Conservation (phyloP, 2,888 invertebrate genomes). For the Orthonychiurus folsomi region DNA sequence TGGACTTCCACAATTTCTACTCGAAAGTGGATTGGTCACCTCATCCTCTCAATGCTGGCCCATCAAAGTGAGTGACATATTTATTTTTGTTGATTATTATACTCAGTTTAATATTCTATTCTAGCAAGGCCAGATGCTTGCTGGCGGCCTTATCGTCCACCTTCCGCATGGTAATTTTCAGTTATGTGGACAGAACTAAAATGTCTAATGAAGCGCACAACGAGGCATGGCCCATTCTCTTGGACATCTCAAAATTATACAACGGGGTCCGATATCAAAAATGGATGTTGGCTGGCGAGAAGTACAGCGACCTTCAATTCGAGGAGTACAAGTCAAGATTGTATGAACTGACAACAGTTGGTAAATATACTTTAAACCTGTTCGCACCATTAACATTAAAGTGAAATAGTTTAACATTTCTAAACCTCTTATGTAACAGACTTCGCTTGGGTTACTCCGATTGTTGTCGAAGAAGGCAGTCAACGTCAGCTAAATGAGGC, state of each 20-base stretch:
- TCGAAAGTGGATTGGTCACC: neutral
- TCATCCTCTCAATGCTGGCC: neutral
- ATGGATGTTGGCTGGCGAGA: neutral
- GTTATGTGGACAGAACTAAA: neutral
- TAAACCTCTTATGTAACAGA: no score
- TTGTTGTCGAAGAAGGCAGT: neutral
- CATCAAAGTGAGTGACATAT: neutral
- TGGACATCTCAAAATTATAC: neutral
- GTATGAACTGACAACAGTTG: neutral
- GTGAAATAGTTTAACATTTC: no score
- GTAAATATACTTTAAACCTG: no score
- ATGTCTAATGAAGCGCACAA: neutral
- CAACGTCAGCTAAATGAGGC: neutral
- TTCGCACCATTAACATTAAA: no score
- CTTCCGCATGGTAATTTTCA: neutral
- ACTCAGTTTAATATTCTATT: neutral
- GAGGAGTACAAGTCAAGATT: neutral
- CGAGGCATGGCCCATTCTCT: neutral
- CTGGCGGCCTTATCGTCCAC: neutral
- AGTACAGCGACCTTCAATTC: neutral
- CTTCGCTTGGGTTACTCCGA: neutral
- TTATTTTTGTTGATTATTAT: neutral
- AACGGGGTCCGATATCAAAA: neutral
- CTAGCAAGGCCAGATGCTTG: neutral
- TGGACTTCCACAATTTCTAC: neutral